These are phyloP conservation scores for Drosophila mimica DNA, from an alignment of 2,888 invertebrate genomes.

Conservation along the genomic window DNA sequence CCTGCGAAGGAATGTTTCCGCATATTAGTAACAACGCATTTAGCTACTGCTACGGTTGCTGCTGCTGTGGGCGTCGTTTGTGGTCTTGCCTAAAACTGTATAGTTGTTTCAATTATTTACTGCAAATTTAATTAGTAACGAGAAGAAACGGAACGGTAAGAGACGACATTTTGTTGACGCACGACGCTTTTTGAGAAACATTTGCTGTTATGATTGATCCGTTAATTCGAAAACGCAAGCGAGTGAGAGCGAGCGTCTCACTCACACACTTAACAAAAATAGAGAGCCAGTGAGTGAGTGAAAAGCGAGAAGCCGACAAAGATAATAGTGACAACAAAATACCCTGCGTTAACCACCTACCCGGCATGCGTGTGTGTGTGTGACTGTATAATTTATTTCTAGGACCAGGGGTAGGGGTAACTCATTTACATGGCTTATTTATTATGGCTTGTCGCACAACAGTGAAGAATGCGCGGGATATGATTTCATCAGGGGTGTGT, in stretches of 20 bases:
- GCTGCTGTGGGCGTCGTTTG: constrained; percentile 42
- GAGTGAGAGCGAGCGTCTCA: constrained; percentile 30
- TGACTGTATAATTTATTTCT: background rate
- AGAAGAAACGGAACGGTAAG: constrained; percentile 53
- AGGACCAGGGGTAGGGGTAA: background rate
- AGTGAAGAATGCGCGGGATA: constrained; percentile 22
- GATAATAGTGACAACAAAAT: constrained; percentile 32
- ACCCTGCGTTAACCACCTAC: constrained; percentile 21
- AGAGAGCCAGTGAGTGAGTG: constrained; percentile 1
- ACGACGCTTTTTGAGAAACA: constrained; percentile 54
- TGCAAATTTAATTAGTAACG: constrained; percentile 31
- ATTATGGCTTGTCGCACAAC: constrained; percentile 27
- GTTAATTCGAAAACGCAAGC: constrained; percentile 65
- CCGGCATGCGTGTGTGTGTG: constrained; percentile 6
- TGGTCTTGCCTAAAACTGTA: constrained; percentile 17
- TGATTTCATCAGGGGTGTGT: constrained; percentile 60
- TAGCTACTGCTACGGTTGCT: background rate
- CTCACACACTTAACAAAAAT: constrained; percentile 6
- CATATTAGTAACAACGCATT: constrained; percentile 5
- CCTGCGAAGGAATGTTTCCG: constrained; percentile 33
- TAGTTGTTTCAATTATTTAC: constrained; percentile 41
- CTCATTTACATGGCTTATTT: constrained; percentile 40
- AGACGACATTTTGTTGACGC: constrained; percentile 72
- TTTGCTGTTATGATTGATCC: constrained; percentile 74
- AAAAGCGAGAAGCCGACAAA: constrained; percentile 13